Conservation (phyloP, 2,888 invertebrate species). For the Nomada goodeniana region DNA sequence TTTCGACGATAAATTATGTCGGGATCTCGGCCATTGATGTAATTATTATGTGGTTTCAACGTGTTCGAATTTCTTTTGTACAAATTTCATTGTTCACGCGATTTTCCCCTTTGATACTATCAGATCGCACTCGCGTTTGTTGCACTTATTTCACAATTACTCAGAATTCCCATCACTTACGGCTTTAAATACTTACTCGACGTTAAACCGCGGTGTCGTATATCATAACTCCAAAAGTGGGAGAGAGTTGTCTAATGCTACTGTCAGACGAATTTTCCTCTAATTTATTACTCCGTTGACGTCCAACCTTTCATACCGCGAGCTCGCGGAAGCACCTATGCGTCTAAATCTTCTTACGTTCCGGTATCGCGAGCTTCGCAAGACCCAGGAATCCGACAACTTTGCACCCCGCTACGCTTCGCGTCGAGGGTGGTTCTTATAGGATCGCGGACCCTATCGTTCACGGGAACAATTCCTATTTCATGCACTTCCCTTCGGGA, state of each 20-base stretch:
- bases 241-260: constrained; percentile 43
- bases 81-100: too few species aligned
- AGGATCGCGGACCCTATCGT: constrained; percentile 34
- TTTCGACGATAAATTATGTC: constrained; percentile 12
- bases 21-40: not conserved
- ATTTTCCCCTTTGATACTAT: too few species aligned
- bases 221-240: constrained; percentile 29
- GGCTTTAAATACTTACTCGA: constrained; percentile 47
- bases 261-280: constrained; percentile 60
- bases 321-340: constrained; percentile 54
- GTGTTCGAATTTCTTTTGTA: too few species aligned
- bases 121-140: not conserved
- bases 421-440: not conserved
- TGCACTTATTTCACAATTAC: not conserved
- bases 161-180: constrained; percentile 24
- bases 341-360: constrained; percentile 64
- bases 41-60: not conserved
- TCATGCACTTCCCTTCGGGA: constrained; percentile 14
- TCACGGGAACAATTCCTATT: constrained; percentile 72
- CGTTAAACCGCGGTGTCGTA: constrained; percentile 33
- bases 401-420: constrained; percentile 10
- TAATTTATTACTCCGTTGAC: constrained; percentile 65
- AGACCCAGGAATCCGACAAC: constrained; percentile 35
- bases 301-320: constrained; percentile 56
- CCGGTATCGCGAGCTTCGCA: constrained; percentile 57